Percentiles rank a stretch among this genome's conserved stretches.
Conservation (phyloP, 2,113 vertebrate species). For the Capricornis sumatraensis region DNA sequence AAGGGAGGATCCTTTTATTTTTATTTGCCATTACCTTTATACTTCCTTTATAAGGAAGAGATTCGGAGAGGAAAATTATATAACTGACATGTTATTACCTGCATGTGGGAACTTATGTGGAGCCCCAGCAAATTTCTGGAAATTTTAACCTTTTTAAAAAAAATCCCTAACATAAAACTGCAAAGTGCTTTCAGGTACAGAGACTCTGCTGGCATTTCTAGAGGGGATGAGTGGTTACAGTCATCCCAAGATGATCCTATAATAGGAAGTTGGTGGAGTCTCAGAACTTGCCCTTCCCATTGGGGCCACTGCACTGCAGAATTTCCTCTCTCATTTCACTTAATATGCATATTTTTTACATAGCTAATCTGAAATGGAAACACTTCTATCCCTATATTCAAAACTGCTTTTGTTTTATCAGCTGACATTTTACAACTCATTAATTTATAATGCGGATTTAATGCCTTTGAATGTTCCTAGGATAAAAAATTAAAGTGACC, state of each 20-base stretch:
- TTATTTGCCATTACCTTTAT: conserved; percentile 42
- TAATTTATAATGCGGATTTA: conserved; percentile 75
- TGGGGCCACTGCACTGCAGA: conserved; percentile 7
- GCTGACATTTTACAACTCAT: conserved; percentile 78
- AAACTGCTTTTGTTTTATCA: conserved; percentile 77
- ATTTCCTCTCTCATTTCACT: conserved; percentile 59
- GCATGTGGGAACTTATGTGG: background rate
- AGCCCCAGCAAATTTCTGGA: conserved; percentile 20
- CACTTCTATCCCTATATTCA: conserved; percentile 72
- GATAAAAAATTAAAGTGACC: conserved; percentile 73
- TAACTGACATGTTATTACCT: conserved; percentile 12
- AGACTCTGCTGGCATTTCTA: background rate
- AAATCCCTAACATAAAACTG: conserved; percentile 68
- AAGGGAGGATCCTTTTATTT: conserved; percentile 18
- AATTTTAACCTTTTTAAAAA: conserved; percentile 51
- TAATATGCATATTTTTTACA: conserved; percentile 71
- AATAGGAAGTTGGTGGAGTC: background rate
- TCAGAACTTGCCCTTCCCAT: background rate
- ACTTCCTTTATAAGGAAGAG: conserved; percentile 35
- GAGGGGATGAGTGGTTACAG: background rate
- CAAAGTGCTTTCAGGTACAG: background rate
- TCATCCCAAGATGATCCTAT: background rate
- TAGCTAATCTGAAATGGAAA: conserved; percentile 77
- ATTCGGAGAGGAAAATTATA: background rate
- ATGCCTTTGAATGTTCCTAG: conserved; percentile 70